Percentiles rank a stretch among this genome's conserved stretches.
These are phyloP conservation scores for Pogonomyrmex californicus DNA, from an alignment of 1,140 invertebrate species.

Conservation along the genomic window DNA sequence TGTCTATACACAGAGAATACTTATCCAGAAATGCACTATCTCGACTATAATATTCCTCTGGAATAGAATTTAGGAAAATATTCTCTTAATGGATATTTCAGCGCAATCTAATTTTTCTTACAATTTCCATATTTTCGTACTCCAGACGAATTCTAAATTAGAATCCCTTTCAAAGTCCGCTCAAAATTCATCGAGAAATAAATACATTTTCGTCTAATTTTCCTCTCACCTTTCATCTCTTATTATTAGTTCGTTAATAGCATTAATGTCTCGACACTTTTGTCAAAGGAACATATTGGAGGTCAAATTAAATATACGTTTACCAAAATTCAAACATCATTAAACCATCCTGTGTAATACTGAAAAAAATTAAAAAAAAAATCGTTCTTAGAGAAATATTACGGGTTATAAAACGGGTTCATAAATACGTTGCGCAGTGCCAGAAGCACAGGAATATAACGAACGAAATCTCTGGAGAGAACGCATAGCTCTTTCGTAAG, in stretches of 20 bases:
- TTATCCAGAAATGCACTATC: too few relatives aligned
- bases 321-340: background rate
- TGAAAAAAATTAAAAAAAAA: background rate
- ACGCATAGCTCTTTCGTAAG: background rate
- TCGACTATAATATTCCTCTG: background rate
- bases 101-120: too few relatives aligned
- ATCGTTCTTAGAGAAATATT: conserved; percentile 20
- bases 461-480: conserved; percentile 26
- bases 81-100: background rate
- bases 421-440: background rate
- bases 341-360: background rate
- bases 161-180: background rate
- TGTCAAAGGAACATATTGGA: background rate
- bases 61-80: background rate
- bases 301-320: background rate
- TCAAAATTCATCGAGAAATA: background rate
- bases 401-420: background rate
- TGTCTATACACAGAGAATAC: background rate
- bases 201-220: background rate
- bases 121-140: background rate
- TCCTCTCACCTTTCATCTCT: background rate
- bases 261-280: background rate
- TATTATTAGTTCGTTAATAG: background rate
- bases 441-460: background rate
- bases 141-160: background rate